Conservation (phyloP, 2,888 invertebrate species). For the Caenorhabditis panamensis region DNA sequence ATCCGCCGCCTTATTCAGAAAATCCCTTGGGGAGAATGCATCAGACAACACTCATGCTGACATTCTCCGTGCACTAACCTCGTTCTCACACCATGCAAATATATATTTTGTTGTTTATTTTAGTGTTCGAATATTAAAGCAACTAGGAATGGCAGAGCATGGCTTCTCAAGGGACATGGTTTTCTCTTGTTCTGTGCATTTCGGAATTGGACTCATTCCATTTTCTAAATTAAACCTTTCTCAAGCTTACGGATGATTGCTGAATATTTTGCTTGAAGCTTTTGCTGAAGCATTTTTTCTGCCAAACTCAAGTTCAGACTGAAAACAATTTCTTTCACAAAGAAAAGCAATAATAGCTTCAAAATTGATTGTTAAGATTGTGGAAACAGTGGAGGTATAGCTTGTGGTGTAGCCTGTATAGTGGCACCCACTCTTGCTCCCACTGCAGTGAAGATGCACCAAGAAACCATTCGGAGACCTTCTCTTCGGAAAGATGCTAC, state of each 20-base stretch:
- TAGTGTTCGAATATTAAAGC: not conserved
- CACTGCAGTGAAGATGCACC: conserved; percentile 62
- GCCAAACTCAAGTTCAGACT: too few species aligned
- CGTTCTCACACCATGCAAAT: not conserved
- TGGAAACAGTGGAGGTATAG: conserved; percentile 57
- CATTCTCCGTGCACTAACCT: conserved; percentile 50
- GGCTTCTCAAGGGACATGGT: not conserved
- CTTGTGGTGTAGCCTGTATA: conserved; percentile 63
- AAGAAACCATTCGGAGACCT: conserved; percentile 37
- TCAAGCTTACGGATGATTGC: too few species aligned
- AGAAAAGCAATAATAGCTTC: not conserved
- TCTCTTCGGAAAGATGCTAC: conserved; percentile 53
- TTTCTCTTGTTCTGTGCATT: too few species aligned
- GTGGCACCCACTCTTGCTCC: conserved; percentile 69
- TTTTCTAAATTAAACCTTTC: not conserved
- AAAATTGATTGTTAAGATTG: conserved; percentile 33
- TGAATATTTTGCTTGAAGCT: too few species aligned
- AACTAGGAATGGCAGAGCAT: too few species aligned
- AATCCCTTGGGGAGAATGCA: conserved; percentile 62
- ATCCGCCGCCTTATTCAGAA: conserved; percentile 39
- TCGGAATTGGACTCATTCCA: not conserved
- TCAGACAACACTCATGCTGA: conserved; percentile 41
- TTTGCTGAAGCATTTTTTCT: too few species aligned
- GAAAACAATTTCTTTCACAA: too few species aligned
- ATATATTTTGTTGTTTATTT: not conserved